These are phyloP conservation scores for Hyaena hyaena DNA, from an alignment of 2,113 vertebrate species.

Conservation along the genomic window DNA sequence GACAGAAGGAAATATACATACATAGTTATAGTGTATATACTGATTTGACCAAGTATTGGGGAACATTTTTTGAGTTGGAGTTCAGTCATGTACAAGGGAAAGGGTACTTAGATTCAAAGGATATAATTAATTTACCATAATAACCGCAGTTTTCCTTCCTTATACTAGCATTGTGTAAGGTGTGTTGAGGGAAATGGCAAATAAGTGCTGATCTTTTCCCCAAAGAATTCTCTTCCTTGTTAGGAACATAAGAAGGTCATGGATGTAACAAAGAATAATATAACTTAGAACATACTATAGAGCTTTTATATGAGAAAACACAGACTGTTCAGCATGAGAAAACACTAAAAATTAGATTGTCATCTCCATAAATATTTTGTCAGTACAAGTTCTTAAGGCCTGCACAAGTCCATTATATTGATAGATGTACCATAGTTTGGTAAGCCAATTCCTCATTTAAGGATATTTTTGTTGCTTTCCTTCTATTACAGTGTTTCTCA, in stretches of 20 bases:
- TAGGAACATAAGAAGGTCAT: neutral
- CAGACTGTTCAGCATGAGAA: neutral
- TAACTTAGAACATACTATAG: neutral
- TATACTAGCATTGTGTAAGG: neutral
- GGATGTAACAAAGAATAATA: neutral
- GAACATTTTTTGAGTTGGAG: neutral
- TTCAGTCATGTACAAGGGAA: neutral
- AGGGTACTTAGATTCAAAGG: neutral
- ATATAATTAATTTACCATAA: neutral
- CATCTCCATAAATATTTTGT: conserved; percentile 19
- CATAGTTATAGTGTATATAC: neutral
- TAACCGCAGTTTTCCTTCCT: neutral
- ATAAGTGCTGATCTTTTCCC: neutral
- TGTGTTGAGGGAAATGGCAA: neutral
- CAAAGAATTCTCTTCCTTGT: neutral
- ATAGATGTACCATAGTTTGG: neutral
- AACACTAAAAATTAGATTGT: neutral
- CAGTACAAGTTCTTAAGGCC: neutral
- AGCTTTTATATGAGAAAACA: neutral
- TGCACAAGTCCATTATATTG: neutral
- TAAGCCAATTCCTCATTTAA: neutral
- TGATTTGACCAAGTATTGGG: neutral
- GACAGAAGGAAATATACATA: neutral
- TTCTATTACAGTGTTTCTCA: neutral
- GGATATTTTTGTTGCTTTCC: neutral